Percentiles rank a stretch among this genome's conserved stretches.
phyloP scores from a whole-genome alignment of 1,140 invertebrate genomes.

The Pseudomyrmex flavicornis region DNA sequence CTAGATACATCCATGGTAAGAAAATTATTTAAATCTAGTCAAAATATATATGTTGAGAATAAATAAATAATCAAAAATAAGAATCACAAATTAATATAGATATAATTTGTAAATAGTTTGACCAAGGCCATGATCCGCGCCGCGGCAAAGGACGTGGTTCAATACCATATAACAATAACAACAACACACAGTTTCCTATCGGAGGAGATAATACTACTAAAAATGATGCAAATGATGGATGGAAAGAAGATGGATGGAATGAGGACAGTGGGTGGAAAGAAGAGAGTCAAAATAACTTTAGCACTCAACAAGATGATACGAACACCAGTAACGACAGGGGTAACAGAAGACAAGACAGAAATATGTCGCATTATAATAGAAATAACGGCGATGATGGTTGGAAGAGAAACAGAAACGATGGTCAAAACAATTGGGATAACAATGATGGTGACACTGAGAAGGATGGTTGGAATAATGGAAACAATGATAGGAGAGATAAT shows the following conservation, averaged over 20 bases:
- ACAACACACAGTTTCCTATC: slow-evolving; percentile 18
- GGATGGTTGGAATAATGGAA: slow-evolving; percentile 49
- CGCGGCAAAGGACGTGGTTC: slow-evolving; percentile 77
- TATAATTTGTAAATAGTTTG: slow-evolving; percentile 56
- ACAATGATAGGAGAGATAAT: slow-evolving; percentile 47
- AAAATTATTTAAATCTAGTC: not conserved
- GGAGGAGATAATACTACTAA: slow-evolving; percentile 16
- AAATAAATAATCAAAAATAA: slow-evolving; percentile 5
- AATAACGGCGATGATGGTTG: slow-evolving; percentile 43
- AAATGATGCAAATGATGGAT: slow-evolving; percentile 25
- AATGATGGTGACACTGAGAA: slow-evolving; percentile 49
- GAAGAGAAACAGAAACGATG: slow-evolving; percentile 50
- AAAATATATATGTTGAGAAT: slow-evolving; percentile 20
- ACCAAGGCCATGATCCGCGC: slow-evolving; percentile 65
- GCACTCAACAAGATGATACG: too few species aligned
- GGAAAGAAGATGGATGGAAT: not conserved
- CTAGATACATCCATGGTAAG: slow-evolving; percentile 52
- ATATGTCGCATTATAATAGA: slow-evolving; percentile 6
- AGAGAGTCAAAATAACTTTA: too few species aligned
- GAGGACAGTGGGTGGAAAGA: slow-evolving; percentile 44
- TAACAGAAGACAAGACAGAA: not conserved
- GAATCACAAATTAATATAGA: not conserved
- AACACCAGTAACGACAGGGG: slow-evolving; percentile 39
- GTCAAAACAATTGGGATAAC: slow-evolving; percentile 13
- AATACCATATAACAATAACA: slow-evolving; percentile 58